phyloP scores from a whole-genome alignment of 2,113 vertebrate genomes.

The Chaetorhynchus papuensis region DNA sequence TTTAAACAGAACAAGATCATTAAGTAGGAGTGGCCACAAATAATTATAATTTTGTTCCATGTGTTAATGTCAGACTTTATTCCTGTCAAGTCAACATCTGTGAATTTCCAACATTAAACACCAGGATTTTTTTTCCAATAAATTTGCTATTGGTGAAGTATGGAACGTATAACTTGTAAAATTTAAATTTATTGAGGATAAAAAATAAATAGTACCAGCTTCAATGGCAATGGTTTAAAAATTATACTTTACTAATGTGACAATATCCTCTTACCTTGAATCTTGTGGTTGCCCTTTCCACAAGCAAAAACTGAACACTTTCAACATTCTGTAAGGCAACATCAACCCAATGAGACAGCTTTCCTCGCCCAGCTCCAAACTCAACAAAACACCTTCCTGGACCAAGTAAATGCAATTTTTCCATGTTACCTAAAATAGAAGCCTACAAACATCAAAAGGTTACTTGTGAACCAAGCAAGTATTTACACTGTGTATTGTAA shows the following conservation, averaged over 20 bases:
- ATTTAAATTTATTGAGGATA: neutral
- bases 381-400: slow-evolving; percentile 88
- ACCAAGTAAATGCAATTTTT: slow-evolving; percentile 83
- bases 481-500: neutral
- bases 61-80: neutral
- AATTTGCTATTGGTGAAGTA: neutral
- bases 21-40: neutral
- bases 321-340: slow-evolving; percentile 78
- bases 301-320: slow-evolving; percentile 85
- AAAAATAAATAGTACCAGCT: neutral
- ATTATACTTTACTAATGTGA: neutral
- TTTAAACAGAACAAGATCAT: neutral
- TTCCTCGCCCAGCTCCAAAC: slow-evolving; percentile 94
- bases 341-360: slow-evolving; percentile 95
- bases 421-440: slow-evolving; percentile 92
- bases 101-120: neutral
- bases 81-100: neutral
- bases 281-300: slow-evolving; percentile 89
- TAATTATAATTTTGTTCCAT: neutral
- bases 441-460: slow-evolving; percentile 77
- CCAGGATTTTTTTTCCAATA: neutral
- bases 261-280: slow-evolving; percentile 81
- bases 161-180: neutral
- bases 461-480: slow-evolving; percentile 38
- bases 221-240: neutral